Base-by-base conservation (phyloP, 2,888 invertebrate species). In the Platypus cylindrus region DNA sequence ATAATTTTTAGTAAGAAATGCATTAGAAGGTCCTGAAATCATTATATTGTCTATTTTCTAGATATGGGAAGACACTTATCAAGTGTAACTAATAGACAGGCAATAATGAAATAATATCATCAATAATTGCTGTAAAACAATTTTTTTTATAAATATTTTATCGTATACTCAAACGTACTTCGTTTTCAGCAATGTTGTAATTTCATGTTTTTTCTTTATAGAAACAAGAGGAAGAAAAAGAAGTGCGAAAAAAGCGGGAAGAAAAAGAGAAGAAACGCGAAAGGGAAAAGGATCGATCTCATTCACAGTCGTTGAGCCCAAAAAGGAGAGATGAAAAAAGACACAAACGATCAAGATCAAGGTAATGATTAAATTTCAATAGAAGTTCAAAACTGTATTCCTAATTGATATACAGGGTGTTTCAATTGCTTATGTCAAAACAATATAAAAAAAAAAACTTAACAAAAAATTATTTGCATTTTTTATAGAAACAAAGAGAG, bases 161-260 rank as follows among this genome's bases (percentile, higher is more conserved):
- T n/a, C n/a, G n/a, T n/a, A n/a, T n/a, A n/a, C 9, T 5, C 24
- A n/a, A n/a, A n/a, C n/a, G n/a, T n/a, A 3, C 5, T 24, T n/a
- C 12, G 24, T 7, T 24, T 30, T 17, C 11, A 4, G 23, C 8
- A n/a, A n/a, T 8, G 8, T 14, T 15, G 20, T 18, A 14, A 8
- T 14, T 41, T 15, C 33, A 33, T 36, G 30, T 8, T 28, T 25
- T 40, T 62, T 62, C 65, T 65, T 67, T 68, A 55, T 69, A 78
- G 75, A 78, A 78, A 68, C 76, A 78, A 64, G 80, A 80, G 59
- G 78, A 78, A 58, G 76, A 78, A 54, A 75, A 75, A 52, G 76
- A 76, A 56, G 73, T 73, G 26, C 66, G 66, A 49, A 66, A 73
- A 45, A 64, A 74, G 61, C 78, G 80, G 30, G 45, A 48, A 33